These are phyloP conservation scores for Hirtodrosophila confusa DNA, from an alignment of 2,888 invertebrate species.

Conservation along the genomic window DNA sequence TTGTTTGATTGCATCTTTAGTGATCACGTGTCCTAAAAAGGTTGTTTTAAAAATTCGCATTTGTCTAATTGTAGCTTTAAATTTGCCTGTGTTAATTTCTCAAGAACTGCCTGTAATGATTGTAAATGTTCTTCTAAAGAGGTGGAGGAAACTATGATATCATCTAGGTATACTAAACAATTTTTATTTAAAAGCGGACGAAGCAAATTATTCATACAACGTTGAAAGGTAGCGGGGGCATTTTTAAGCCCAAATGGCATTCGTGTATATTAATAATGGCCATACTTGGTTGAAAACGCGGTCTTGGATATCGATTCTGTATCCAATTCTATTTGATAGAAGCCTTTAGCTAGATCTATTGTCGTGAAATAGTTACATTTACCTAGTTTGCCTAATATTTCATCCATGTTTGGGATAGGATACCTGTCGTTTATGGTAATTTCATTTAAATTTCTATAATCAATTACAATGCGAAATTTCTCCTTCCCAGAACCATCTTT, in stretches of 20 bases:
- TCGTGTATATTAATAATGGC: background rate
- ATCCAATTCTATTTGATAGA: conserved; percentile 20
- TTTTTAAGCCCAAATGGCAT: conserved; percentile 1
- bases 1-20: conserved; percentile 12
- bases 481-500: too few species aligned
- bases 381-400: conserved; percentile 15
- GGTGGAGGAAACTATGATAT: conserved; percentile 11
- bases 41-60: conserved; percentile 9
- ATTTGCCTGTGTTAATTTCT: conserved; percentile 11
- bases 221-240: background rate
- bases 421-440: conserved; percentile 16
- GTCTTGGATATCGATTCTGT: background rate
- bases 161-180: conserved; percentile 9
- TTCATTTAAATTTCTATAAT: too few species aligned
- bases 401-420: conserved; percentile 20
- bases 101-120: conserved; percentile 7
- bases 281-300: conserved; percentile 1
- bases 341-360: conserved; percentile 15
- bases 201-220: background rate
- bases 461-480: too few species aligned
- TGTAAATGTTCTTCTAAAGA: conserved; percentile 16
- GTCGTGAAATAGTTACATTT: conserved; percentile 20
- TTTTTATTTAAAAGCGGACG: conserved; percentile 10
- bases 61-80: conserved; percentile 13
- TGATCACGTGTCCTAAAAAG: conserved; percentile 9